Evolutionary conservation across 2,797 vertebrate genomes (phyloP).

Genomic region (Enteromius afrohamiltoni): DNA sequence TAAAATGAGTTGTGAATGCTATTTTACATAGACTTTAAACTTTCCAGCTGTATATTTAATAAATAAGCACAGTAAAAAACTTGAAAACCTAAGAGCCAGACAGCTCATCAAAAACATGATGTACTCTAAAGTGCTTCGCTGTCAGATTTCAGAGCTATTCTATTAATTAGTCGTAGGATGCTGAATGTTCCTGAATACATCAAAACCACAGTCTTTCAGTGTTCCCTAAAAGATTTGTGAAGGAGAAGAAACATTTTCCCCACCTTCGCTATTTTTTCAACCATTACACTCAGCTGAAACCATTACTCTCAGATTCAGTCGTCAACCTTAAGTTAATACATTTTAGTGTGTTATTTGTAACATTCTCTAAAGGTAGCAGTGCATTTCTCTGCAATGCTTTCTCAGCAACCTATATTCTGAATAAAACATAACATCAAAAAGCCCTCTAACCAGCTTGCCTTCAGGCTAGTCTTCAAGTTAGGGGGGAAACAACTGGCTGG

Average conservation of each 20-base stretch:
- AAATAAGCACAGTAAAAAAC: conserved; percentile 9
- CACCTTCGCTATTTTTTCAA: conserved; percentile 20
- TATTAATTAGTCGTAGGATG: conserved; percentile 12
- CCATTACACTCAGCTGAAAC: conserved; percentile 14
- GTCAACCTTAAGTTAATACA: conserved; percentile 56
- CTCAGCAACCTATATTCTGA: conserved; percentile 55
- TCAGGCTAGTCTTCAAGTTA: not conserved
- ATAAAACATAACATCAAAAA: conserved; percentile 42
- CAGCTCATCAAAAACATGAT: conserved; percentile 11
- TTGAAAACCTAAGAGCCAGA: not conserved
- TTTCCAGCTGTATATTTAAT: conserved; percentile 19
- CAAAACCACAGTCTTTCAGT: not conserved
- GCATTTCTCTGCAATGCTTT: conserved; percentile 42
- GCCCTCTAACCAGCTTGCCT: conserved; percentile 37
- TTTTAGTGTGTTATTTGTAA: conserved; percentile 58
- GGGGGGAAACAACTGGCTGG: not conserved
- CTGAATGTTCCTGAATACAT: conserved; percentile 10
- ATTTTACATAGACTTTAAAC: not conserved
- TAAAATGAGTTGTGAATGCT: not conserved
- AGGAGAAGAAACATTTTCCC: conserved; percentile 11
- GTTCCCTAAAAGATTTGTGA: conserved; percentile 21
- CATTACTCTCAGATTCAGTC: conserved; percentile 47
- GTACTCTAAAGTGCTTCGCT: conserved; percentile 16
- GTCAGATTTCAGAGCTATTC: conserved; percentile 32
- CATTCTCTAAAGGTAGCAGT: conserved; percentile 59